Conservation (phyloP, 2,797 vertebrate species). For the Poeciliopsis presidionis region DNA sequence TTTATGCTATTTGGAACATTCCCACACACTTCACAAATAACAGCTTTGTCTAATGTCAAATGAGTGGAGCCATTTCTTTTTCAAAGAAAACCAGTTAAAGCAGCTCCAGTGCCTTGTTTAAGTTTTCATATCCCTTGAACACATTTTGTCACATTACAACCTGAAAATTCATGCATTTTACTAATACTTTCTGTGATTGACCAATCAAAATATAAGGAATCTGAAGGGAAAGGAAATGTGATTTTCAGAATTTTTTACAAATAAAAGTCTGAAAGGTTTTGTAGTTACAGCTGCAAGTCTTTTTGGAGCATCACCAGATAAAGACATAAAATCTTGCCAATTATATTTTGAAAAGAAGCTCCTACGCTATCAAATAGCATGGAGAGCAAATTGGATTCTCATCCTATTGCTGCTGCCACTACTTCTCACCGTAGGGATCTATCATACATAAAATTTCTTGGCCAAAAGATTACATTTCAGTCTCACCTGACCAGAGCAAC, state of each 20-base stretch:
- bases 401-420: neutral
- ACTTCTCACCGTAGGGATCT: neutral
- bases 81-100: slow-evolving; percentile 13
- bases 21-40: slow-evolving; percentile 44
- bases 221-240: neutral
- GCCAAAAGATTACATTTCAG: neutral
- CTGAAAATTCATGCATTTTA: neutral
- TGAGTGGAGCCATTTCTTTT: slow-evolving; percentile 56
- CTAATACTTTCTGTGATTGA: neutral
- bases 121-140: neutral
- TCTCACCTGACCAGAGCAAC: neutral
- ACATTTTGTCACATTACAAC: neutral
- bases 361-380: neutral
- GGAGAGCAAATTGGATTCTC: neutral
- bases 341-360: neutral
- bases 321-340: neutral
- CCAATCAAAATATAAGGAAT: neutral
- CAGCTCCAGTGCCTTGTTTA: neutral
- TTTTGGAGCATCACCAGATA: neutral
- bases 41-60: slow-evolving; percentile 32
- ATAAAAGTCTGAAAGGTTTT: slow-evolving; percentile 3
- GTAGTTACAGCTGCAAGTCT: neutral
- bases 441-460: neutral
- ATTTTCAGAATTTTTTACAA: neutral
- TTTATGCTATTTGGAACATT: slow-evolving; percentile 63